Conservation (phyloP, 2,797 vertebrate species). For the Melanotaenia boesemani region DNA sequence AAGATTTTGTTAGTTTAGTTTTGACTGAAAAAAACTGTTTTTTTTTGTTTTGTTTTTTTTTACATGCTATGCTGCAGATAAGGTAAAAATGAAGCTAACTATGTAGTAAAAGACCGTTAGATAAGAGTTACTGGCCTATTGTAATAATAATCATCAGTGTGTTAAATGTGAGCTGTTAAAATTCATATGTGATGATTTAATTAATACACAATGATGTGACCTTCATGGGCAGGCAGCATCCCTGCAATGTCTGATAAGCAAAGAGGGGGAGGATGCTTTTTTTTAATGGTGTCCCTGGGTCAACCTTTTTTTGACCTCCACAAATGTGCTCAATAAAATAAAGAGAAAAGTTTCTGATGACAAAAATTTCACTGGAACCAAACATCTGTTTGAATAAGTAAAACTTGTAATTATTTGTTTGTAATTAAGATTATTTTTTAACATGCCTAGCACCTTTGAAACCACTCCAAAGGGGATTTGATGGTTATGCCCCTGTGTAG, state of each 20-base stretch:
- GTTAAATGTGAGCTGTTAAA: conserved; percentile 45
- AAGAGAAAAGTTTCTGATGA: conserved; percentile 56
- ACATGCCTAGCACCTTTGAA: conserved; percentile 25
- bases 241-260: conserved; percentile 53
- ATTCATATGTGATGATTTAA: conserved; percentile 49
- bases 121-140: conserved; percentile 58
- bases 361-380: conserved; percentile 29
- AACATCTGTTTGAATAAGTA: conserved; percentile 46
- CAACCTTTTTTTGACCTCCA: conserved; percentile 66
- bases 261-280: conserved; percentile 49
- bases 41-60: neutral
- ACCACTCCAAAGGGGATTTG: conserved; percentile 47
- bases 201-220: conserved; percentile 54
- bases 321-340: conserved; percentile 45
- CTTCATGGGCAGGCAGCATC: conserved; percentile 50
- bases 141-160: conserved; percentile 29
- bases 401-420: conserved; percentile 57
- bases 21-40: conserved; percentile 1
- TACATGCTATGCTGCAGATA: neutral
- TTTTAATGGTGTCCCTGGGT: conserved; percentile 55
- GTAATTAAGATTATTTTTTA: conserved; percentile 42
- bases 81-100: conserved; percentile 4
- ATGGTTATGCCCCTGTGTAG: conserved; percentile 58
- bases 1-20: conserved; percentile 11
- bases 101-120: conserved; percentile 13